Base-by-base conservation (phyloP, 2,113 vertebrate genomes). In the Addax nasomaculatus region DNA sequence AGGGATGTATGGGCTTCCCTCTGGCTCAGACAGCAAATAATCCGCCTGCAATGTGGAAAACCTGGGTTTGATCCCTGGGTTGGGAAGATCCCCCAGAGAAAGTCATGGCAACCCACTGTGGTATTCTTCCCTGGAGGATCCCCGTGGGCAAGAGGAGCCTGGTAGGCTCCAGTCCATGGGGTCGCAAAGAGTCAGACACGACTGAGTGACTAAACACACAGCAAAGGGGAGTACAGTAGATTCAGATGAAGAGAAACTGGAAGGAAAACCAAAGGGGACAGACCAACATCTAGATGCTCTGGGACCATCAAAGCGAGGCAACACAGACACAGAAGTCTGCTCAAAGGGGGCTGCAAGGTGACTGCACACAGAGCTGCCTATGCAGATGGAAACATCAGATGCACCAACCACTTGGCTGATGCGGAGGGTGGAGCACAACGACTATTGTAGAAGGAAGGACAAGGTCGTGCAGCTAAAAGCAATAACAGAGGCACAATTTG, bases 301-400 rank as follows among this genome's bases (percentile, higher is more conserved):
- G 27, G 64, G 57, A 67, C 30, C 29, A 36, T 6, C 16, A 36
- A 12, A n/a, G 45, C 2, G 27, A 79, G n/a, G 81, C 23, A 45
- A 45, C 2, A n/a, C 55, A 79, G 89, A 57, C 33, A 7, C 3
- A 3, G 25, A n/a, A 25, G 29, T 1, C 1, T 10, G 49, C 16
- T 16, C 53, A 10, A 1, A 4, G 19, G 19, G 12, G n/a, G 14
- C 78, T 47, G 23, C 17, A 14, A 10, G 70, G 36, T 39, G 83
- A 81, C 33, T 4, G 23, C 13, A 49, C n/a, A 17, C 39, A 2
- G n/a, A 64, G 6, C 47, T 16, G n/a, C 23, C 19, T 0, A 4
- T 6, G 45, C 2, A 1, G 39, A 55, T 3, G 47, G 12, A 39
- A 49, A 47, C 1, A 12, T 45, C 49, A 47, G 8, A 16, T 0